Conservation (phyloP, 2,797 vertebrate species). For the Selene dorsalis region DNA sequence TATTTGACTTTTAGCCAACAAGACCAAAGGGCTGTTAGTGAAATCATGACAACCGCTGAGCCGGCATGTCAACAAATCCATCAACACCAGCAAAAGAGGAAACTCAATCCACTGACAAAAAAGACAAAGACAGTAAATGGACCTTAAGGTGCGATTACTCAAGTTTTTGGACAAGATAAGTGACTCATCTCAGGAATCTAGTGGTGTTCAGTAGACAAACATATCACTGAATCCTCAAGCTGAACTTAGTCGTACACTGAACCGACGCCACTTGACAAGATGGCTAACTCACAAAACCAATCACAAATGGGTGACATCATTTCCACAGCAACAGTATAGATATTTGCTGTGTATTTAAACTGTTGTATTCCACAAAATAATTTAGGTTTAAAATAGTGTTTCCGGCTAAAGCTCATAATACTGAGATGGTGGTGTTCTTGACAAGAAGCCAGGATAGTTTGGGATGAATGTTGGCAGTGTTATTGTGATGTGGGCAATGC, state of each 20-base stretch:
- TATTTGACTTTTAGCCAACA: background rate
- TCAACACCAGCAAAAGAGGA: background rate
- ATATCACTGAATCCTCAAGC: background rate
- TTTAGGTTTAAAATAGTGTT: background rate
- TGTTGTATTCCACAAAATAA: background rate
- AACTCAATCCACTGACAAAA: background rate
- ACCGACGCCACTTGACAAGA: constrained; percentile 3
- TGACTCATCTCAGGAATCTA: background rate
- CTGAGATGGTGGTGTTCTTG: background rate
- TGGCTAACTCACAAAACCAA: constrained; percentile 21
- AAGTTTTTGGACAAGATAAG: constrained; percentile 1
- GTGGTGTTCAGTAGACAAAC: constrained; percentile 12
- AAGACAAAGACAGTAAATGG: background rate
- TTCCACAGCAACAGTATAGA: background rate
- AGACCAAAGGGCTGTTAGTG: background rate
- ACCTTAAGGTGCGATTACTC: constrained; percentile 2
- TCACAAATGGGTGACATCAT: background rate
- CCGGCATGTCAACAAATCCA: background rate
- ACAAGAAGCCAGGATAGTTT: background rate
- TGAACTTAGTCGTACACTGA: background rate
- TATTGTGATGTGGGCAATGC: background rate
- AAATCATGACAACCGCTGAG: constrained; percentile 7
- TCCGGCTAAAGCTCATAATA: background rate
- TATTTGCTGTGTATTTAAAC: background rate
- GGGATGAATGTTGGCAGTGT: background rate